Evolutionary conservation across 92 coral and sea anemone species (phyloP).

Genomic region (Plumapathes pennacea): DNA sequence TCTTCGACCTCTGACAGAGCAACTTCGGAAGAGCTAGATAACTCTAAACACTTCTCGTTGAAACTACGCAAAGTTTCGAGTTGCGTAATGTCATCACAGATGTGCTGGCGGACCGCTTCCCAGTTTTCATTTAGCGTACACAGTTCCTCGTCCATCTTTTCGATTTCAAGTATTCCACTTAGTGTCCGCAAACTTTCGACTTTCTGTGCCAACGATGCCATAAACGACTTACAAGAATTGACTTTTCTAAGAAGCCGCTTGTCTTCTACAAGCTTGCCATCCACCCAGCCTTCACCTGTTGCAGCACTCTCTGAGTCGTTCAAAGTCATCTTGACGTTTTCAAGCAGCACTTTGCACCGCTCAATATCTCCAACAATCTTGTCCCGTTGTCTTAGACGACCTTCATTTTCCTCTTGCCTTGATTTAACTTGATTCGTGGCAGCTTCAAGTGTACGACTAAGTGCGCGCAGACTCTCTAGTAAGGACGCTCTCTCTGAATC

Average conservation of each 20-base stretch:
- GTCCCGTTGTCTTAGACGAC: slow-evolving; percentile 21
- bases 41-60: slow-evolving; percentile 15
- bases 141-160: slow-evolving; percentile 37
- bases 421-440: slow-evolving; percentile 11
- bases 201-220: slow-evolving; percentile 5
- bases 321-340: too few relatives aligned
- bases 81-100: slow-evolving; percentile 14
- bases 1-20: neutral
- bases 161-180: slow-evolving; percentile 2
- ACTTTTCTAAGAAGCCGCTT: slow-evolving; percentile 12
- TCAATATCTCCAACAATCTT: slow-evolving; percentile 19
- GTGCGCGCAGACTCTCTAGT: slow-evolving; percentile 11
- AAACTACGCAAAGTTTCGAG: slow-evolving; percentile 28
- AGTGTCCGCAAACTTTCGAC: slow-evolving; percentile 7
- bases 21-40: slow-evolving; percentile 1
- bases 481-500: neutral
- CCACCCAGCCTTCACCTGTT: slow-evolving; percentile 34
- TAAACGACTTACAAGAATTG: slow-evolving; percentile 20
- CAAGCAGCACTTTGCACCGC: slow-evolving; percentile 11
- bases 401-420: slow-evolving; percentile 19
- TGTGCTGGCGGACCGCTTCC: slow-evolving; percentile 1
- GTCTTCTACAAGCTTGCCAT: slow-evolving; percentile 12
- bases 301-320: slow-evolving; percentile 14
- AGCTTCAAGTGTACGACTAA: slow-evolving; percentile 38
- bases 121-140: slow-evolving; percentile 18